phyloP scores from a whole-genome alignment of 2,113 vertebrate genomes.

The Hemicordylus capensis region DNA sequence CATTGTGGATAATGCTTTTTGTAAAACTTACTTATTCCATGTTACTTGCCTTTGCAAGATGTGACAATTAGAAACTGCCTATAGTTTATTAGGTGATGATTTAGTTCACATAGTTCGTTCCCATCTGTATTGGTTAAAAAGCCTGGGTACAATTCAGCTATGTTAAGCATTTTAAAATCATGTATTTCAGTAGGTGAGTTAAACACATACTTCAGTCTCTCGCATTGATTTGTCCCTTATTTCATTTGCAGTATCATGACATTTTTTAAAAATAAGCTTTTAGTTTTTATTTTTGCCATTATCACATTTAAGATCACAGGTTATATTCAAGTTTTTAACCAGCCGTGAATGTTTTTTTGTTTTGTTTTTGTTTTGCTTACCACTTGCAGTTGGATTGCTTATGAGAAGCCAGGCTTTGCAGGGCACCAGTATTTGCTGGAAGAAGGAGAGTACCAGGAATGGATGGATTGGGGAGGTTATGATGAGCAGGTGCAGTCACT shows the following conservation, averaged over 20 bases:
- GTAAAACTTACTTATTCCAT: background rate
- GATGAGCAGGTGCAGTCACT: conserved; percentile 82
- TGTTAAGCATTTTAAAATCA: background rate
- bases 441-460: conserved; percentile 89
- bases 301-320: background rate
- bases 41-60: background rate
- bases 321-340: background rate
- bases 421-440: conserved; percentile 94
- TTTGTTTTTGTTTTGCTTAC: conserved; percentile 26
- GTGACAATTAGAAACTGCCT: background rate
- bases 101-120: background rate
- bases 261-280: too few species aligned
- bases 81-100: background rate
- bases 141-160: background rate
- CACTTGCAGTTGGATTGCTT: conserved; percentile 89
- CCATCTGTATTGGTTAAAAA: background rate
- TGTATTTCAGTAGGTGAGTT: background rate
- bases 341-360: background rate
- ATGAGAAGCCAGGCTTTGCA: conserved; percentile 86
- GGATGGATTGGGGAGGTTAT: conserved; percentile 89
- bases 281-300: background rate
- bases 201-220: too few species aligned
- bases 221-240: background rate
- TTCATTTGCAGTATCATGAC: background rate
- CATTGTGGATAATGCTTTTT: background rate